Evolutionary conservation across 1,140 invertebrate genomes (phyloP), one percentile per base, ranked within the genome.

Genomic region (Psix sp.): DNA sequence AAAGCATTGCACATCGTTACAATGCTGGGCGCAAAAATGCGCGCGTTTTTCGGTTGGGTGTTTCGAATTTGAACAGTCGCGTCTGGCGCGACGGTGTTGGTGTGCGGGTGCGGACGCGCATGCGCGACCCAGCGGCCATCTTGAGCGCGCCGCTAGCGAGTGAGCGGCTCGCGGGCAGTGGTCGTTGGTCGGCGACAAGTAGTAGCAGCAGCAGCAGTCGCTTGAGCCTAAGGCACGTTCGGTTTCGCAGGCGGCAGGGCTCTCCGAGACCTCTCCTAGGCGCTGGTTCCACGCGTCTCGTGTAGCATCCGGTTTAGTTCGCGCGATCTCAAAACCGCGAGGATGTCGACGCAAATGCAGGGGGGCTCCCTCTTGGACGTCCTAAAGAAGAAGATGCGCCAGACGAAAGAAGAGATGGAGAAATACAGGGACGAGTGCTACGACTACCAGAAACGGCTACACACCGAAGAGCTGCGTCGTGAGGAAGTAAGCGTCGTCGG

Each of bases 351-450:
- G 80, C 94, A 93, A 89, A 91, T 94, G 88, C 93, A 94, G 88
- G 94, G 94, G 88, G 94, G 94, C 80, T 93, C 93, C 78, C 91
- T 98, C 73, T 90, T 98, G 82, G 96, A 98, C 89, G 95, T 97
- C 78, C 91, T 99, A 75, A 99, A 99, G 91, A 98, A 98, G 91
- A 99, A 99, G 92, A 99, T 99, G 97, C 92, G 95, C 78, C 95
- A 96, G 86, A 95, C 97, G 67, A 98, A 98, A 89, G 96, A 98
- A 86, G 97, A 99, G 90, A 94, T 96, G 92, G 97, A 98, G 86
- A 94, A 95, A 87, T 96, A 95, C 89, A 97, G 96, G 90, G 97
- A 99, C 87, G 95, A 97, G 86, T 94, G 94, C 84, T 95, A 97
- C 87, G 95, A 97, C 84, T 93, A 92, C 85, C 93, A 95, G 87